A percentile compares a stretch with the other conserved stretches of the same genome.
phyloP scores from a whole-genome alignment of 2,797 vertebrate genomes.

The Chaetophractus vellerosus region DNA sequence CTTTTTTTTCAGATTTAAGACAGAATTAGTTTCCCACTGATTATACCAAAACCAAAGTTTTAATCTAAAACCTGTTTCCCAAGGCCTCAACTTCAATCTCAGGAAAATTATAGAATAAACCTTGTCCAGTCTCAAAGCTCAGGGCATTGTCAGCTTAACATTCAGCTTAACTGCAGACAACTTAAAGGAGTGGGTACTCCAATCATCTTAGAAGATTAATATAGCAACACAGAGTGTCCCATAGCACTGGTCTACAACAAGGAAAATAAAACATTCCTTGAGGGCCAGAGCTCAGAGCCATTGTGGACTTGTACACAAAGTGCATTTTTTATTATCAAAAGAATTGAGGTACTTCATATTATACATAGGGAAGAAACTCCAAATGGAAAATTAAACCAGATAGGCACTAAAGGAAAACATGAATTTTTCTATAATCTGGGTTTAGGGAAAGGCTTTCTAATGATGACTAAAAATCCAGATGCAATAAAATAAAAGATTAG shows the following conservation, averaged over 20 bases:
- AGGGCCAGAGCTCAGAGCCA: neutral
- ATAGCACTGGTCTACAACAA: neutral
- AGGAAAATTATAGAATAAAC: neutral
- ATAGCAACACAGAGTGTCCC: neutral
- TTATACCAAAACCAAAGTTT: neutral
- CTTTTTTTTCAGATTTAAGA: neutral
- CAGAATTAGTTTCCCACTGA: neutral
- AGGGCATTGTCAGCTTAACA: neutral
- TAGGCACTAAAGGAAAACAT: neutral
- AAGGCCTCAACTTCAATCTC: neutral
- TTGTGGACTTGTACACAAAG: neutral
- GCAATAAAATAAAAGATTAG: neutral
- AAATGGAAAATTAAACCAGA: neutral
- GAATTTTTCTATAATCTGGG: neutral
- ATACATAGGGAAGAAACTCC: neutral
- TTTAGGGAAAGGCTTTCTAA: neutral
- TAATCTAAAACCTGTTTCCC: neutral
- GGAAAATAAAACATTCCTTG: neutral
- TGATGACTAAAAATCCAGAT: neutral
- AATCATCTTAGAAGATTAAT: neutral
- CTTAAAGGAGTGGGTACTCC: neutral
- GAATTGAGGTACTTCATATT: neutral
- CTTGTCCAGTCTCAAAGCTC: neutral
- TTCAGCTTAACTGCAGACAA: neutral
- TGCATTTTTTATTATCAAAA: neutral